Evolutionary conservation across 2,888 invertebrate genomes (phyloP).

Genomic region (Drosophila recens): DNA sequence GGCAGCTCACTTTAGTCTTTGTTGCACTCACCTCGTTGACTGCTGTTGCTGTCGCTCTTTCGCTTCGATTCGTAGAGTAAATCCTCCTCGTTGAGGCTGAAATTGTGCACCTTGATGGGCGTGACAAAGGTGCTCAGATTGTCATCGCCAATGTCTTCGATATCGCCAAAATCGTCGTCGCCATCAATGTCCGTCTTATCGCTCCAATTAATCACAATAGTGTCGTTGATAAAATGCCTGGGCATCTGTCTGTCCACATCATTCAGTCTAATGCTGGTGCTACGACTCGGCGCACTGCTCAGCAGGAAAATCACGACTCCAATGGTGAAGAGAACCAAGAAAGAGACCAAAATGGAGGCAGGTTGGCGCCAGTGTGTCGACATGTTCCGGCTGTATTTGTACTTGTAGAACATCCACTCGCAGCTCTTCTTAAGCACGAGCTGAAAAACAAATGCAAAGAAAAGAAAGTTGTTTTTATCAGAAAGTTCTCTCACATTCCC

Average conservation of each 20-base stretch:
- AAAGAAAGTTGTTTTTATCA: constrained; percentile 35
- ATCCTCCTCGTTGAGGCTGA: constrained; percentile 87
- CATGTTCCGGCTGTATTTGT: constrained; percentile 80
- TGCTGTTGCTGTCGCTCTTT: constrained; percentile 65
- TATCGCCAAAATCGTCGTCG: constrained; percentile 49
- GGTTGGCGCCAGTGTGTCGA: constrained; percentile 80
- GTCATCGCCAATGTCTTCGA: constrained; percentile 73
- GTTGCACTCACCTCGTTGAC: constrained; percentile 63
- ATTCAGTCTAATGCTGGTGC: constrained; percentile 12
- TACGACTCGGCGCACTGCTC: constrained; percentile 32
- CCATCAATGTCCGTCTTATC: constrained; percentile 65
- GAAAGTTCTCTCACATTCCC: constrained; percentile 62
- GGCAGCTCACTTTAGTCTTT: background rate
- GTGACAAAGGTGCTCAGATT: constrained; percentile 86
- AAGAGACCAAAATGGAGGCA: constrained; percentile 59
- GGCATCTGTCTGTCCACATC: constrained; percentile 33
- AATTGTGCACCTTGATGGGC: constrained; percentile 87
- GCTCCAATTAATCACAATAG: constrained; percentile 59
- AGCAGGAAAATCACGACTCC: constrained; percentile 36
- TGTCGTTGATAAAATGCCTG: constrained; percentile 68
- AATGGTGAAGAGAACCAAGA: constrained; percentile 27
- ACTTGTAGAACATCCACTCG: constrained; percentile 80
- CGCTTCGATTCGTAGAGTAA: constrained; percentile 86
- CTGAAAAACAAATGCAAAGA: constrained; percentile 47
- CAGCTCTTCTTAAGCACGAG: constrained; percentile 80